These are phyloP conservation scores for Delphinapterus leucas DNA, from an alignment of 2,113 vertebrate species.

Conservation along the genomic window DNA sequence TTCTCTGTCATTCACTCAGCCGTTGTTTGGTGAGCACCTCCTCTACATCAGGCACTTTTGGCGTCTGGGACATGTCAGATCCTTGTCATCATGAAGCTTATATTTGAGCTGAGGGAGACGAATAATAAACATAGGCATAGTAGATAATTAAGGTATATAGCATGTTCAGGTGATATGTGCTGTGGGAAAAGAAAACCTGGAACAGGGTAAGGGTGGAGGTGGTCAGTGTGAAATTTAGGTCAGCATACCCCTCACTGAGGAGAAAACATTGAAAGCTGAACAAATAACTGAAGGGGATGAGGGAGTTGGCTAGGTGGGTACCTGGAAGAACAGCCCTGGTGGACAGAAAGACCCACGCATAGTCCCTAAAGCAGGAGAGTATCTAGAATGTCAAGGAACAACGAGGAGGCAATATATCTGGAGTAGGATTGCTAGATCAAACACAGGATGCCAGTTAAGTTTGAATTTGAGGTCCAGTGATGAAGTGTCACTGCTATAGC, in stretches of 20 bases:
- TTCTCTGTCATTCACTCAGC: neutral
- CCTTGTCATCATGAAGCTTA: neutral
- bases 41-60: neutral
- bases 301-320: no score
- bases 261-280: neutral
- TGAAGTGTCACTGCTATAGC: neutral
- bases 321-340: neutral
- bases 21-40: neutral
- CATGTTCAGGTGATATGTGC: neutral
- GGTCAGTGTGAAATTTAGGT: neutral
- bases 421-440: neutral
- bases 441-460: neutral
- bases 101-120: neutral
- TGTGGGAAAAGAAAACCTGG: neutral
- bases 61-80: neutral
- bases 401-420: rapidly evolving
- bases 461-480: neutral
- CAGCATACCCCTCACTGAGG: neutral
- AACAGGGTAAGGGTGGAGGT: neutral
- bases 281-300: neutral
- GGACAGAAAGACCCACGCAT: rapidly evolving
- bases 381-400: neutral
- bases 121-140: neutral
- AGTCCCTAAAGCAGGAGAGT: no score
- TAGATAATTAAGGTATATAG: neutral